phyloP scores from a whole-genome alignment of 2,888 invertebrate genomes.

The Sisyra terminalis region DNA sequence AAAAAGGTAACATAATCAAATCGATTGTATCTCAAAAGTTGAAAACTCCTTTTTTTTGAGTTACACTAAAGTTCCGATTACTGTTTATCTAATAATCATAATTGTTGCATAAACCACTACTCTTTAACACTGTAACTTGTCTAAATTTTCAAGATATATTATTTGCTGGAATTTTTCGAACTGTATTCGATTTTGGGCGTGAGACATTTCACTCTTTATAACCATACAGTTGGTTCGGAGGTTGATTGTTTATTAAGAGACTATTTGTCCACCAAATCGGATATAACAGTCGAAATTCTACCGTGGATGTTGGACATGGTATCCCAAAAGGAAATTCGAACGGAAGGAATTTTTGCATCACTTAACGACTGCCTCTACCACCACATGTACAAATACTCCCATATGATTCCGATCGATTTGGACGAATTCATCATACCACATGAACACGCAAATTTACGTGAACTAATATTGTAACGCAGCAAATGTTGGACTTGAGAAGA shows the following conservation, averaged over 20 bases:
- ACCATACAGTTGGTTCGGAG: conserved; percentile 66
- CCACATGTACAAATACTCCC: conserved; percentile 69
- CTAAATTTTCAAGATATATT: conserved; percentile 47
- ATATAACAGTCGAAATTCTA: conserved; percentile 51
- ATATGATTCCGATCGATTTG: conserved; percentile 70
- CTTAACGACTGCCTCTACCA: conserved; percentile 87
- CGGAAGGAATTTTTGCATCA: conserved; percentile 82
- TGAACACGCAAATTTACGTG: conserved; percentile 55
- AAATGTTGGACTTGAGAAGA: too few relatives aligned
- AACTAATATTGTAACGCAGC: conserved; percentile 43
- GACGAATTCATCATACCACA: conserved; percentile 81
- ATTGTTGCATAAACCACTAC: too few relatives aligned
- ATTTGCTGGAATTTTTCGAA: conserved; percentile 80
- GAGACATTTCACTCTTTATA: conserved; percentile 79
- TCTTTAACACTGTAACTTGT: too few relatives aligned
- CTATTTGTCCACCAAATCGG: conserved; percentile 30
- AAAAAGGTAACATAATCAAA: too few relatives aligned
- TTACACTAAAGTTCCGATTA: too few relatives aligned
- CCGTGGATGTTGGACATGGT: conserved; percentile 77
- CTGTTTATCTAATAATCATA: too few relatives aligned
- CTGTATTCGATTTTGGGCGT: conserved; percentile 70
- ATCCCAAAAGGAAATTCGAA: conserved; percentile 80
- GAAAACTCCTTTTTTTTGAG: too few relatives aligned
- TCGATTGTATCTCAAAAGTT: too few relatives aligned
- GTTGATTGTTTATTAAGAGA: conserved; percentile 61